Evolutionary conservation across 2,888 invertebrate species (phyloP), one percentile per base, ranked within the genome.

Genomic region (Drosophila sordidula): DNA sequence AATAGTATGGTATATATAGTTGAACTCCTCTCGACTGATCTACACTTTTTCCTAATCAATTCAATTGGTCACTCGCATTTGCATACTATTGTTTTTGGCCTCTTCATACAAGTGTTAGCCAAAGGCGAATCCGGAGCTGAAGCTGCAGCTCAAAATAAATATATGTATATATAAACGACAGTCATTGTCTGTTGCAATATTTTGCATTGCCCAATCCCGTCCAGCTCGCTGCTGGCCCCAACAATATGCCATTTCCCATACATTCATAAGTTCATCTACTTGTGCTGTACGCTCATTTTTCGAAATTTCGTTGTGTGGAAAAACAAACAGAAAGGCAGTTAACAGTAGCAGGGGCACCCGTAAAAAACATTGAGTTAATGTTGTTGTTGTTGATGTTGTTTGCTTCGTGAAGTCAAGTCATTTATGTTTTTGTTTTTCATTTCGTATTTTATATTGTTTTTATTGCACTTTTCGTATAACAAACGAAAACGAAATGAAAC

Each of bases 201-300:
- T 87, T 89, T 80, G 80, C 84, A 87, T 82, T 82, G 78, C 82
- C 55, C 84, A 89, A 82, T 78, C 18, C 50, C 55, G 80, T 36
- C 32, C 68, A 51, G 51, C 41, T 49, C 5, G 39, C 65, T 57
- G 34, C 42, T 52, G 67, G 66, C 25, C 50, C 50, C 70, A 45
- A n/a, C 49, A 49, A 36, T 55, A 75, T 74, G 70, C 66, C 77
- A 75, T 71, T 76, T 71, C 58, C 63, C 63, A 76, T 47, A 70
- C 59, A 66, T 18, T 18, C 11, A 45, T 45, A 64, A 59, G 51
- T 50, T 46, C 46, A 72, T 58, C 61, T 61, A 74, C 55, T 67
- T 59, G 55, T 52, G 63, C 8, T 63, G 64, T 64, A 47, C 75
- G 58, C 70, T 63, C 38, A 46, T 63, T 70, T 66, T 67, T 64